These are phyloP conservation scores for Orchestes rusci DNA, from an alignment of 2,888 invertebrate species.

Conservation along the genomic window DNA sequence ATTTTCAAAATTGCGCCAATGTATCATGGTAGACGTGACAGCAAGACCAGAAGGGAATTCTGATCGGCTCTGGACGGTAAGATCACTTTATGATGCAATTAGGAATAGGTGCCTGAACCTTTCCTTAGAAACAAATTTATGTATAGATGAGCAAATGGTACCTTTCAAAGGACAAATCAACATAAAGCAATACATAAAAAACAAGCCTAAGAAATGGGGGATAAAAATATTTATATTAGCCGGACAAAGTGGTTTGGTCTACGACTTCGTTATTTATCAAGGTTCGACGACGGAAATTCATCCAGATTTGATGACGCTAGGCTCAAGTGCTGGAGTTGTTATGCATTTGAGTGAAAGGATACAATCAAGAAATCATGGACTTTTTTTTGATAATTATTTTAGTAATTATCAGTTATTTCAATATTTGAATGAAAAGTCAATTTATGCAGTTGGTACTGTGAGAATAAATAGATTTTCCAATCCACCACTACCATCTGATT, in stretches of 20 bases:
- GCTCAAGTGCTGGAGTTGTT: slow-evolving; percentile 25
- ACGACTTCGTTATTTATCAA: slow-evolving; percentile 5
- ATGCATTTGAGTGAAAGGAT: slow-evolving; percentile 14
- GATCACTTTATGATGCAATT: slow-evolving; percentile 9
- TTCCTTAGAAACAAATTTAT: slow-evolving; percentile 11
- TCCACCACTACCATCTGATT: neutral
- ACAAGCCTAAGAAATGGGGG: slow-evolving; percentile 29
- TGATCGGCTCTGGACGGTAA: slow-evolving; percentile 18
- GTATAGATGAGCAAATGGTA: slow-evolving; percentile 27
- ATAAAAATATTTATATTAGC: slow-evolving; percentile 30
- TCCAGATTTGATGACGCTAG: slow-evolving; percentile 13
- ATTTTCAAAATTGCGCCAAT: slow-evolving; percentile 15
- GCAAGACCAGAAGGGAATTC: slow-evolving; percentile 10
- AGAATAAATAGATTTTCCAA: slow-evolving; percentile 3
- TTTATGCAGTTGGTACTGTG: slow-evolving; percentile 1
- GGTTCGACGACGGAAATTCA: slow-evolving; percentile 3
- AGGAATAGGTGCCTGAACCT: slow-evolving; percentile 8
- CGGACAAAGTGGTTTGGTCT: slow-evolving; percentile 28
- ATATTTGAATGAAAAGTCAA: slow-evolving; percentile 2
- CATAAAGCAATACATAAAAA: slow-evolving; percentile 26
- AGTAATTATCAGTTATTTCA: slow-evolving; percentile 27
- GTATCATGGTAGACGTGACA: slow-evolving; percentile 11
- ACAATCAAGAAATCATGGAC: slow-evolving; percentile 9
- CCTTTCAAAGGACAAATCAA: slow-evolving; percentile 26
- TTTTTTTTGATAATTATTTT: slow-evolving; percentile 30